Base-by-base conservation (phyloP, 92 coral and sea anemone genomes). In the Paramuricea clavata region DNA sequence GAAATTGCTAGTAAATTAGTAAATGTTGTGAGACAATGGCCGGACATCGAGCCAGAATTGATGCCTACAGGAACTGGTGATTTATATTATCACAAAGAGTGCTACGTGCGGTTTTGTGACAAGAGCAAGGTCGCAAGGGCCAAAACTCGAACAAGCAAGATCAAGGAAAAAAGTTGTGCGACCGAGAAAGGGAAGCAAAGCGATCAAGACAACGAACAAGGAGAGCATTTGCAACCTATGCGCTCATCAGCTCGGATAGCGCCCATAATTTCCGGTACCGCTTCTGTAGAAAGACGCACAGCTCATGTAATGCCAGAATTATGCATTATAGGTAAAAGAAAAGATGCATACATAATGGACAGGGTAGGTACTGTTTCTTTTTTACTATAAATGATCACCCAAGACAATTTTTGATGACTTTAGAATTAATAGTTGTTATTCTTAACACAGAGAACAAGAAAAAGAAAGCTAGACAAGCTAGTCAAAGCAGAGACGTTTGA, bases 41-140 rank as follows among this genome's bases (percentile, higher is more conserved):
- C 74, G 22, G 74, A 67, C 74, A 9, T 0, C 28, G 74, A 9
- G 0, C 39, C 35, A 6, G 74, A 67, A 28, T 7, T 67, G 17
- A 9, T 67, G 39, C 36, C 74, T 5, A 0, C 0, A 16, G 74
- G 12, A 67, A 67, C 12, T 30, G 74, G 4, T 9, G 12, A 67
- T 23, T 15, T 67, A 30, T n/a, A n/a, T 28, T 67, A 67, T 15
- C 74, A 67, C 43, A 67, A 67, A n/a, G 39, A 67, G 19, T 67
- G 74, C 28, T 67, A 67, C 19, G 28, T 28, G 5, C 36, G 74
- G 15, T 67, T 67, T 26, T 65, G 73, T 65, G 73, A 65, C 73
- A 65, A 65, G 19, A 65, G 35, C 41, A 65, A 65, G 19, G 73
- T 65, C 73, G 31, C 33, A 10, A n/a, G 73, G 6, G 35, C 33